Evolutionary conservation across 1,140 invertebrate genomes (phyloP).

Genomic region (Paraescarpia echinospica): DNA sequence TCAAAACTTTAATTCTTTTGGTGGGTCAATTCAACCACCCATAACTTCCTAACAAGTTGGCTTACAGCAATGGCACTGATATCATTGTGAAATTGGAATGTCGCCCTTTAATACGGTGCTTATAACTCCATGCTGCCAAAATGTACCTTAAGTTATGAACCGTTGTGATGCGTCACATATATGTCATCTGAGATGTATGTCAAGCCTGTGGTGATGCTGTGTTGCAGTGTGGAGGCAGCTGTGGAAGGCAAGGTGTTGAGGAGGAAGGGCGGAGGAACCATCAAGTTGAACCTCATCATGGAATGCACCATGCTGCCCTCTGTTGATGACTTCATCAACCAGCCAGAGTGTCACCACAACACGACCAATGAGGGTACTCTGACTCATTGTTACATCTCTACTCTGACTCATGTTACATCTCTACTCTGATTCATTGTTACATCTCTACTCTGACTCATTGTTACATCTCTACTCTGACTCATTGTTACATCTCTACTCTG

Average conservation of each 20-base stretch:
- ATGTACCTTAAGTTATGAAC: too few species aligned
- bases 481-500: not conserved
- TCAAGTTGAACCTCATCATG: conserved; percentile 58
- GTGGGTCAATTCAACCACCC: too few species aligned
- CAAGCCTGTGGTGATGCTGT: conserved; percentile 18
- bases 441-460: not conserved
- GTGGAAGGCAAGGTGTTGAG: conserved; percentile 61
- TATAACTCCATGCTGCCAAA: too few species aligned
- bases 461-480: not conserved
- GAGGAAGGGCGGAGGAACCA: conserved; percentile 46
- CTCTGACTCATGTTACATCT: not conserved
- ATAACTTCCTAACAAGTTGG: too few species aligned
- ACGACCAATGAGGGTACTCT: not conserved
- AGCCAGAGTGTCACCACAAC: conserved; percentile 7
- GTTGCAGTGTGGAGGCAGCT: conserved; percentile 58
- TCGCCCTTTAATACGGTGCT: too few species aligned
- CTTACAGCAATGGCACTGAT: too few species aligned
- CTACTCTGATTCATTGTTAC: not conserved
- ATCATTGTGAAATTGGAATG: too few species aligned
- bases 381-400: not conserved
- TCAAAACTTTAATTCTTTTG: too few species aligned
- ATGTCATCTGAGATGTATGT: not conserved
- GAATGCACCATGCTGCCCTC: conserved; percentile 60
- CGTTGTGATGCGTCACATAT: too few species aligned
- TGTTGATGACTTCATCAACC: conserved; percentile 42